Percentiles rank a stretch among this genome's conserved stretches.
Evolutionary conservation across 2,797 vertebrate species (phyloP).

Genomic region (Clarias laeviceps): DNA sequence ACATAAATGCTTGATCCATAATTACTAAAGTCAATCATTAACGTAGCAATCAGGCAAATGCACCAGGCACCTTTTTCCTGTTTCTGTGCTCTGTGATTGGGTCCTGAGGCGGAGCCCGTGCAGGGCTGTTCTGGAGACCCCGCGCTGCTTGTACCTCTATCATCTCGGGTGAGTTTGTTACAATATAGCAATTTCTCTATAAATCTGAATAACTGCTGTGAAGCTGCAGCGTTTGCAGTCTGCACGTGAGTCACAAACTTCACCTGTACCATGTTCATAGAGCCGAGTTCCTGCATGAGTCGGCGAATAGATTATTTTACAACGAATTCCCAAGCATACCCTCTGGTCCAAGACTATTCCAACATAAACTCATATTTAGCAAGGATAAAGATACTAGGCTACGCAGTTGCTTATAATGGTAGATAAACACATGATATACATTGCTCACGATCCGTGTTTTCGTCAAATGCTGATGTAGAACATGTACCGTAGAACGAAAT

Average conservation of each 20-base stretch:
- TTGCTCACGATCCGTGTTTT: conserved; percentile 33
- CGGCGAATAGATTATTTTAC: conserved; percentile 69
- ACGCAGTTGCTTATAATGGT: conserved; percentile 65
- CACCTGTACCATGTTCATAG: conserved; percentile 55
- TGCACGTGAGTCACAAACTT: conserved; percentile 61
- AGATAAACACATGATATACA: conserved; percentile 31
- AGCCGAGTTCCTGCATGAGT: conserved; percentile 62
- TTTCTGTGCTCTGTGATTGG: conserved; percentile 73
- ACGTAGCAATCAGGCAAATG: conserved; percentile 68
- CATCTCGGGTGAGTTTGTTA: conserved; percentile 99
- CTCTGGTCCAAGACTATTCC: conserved; percentile 83
- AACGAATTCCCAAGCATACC: conserved; percentile 85
- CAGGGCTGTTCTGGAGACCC: conserved; percentile 96
- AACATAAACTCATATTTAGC: conserved; percentile 84
- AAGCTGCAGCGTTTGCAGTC: conserved; percentile 73
- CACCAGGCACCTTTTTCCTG: conserved; percentile 72
- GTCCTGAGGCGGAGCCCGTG: conserved; percentile 95
- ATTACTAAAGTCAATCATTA: neutral
- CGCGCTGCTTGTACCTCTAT: conserved; percentile 96
- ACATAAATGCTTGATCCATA: neutral
- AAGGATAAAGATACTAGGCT: conserved; percentile 68
- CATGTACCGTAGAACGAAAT: conserved; percentile 65
- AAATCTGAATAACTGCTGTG: conserved; percentile 83
- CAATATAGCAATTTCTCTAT: conserved; percentile 92
- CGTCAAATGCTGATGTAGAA: conserved; percentile 42